Percentiles rank a stretch among this genome's conserved stretches.
phyloP scores from a whole-genome alignment of 2,113 vertebrate species.

The Numida meleagris region DNA sequence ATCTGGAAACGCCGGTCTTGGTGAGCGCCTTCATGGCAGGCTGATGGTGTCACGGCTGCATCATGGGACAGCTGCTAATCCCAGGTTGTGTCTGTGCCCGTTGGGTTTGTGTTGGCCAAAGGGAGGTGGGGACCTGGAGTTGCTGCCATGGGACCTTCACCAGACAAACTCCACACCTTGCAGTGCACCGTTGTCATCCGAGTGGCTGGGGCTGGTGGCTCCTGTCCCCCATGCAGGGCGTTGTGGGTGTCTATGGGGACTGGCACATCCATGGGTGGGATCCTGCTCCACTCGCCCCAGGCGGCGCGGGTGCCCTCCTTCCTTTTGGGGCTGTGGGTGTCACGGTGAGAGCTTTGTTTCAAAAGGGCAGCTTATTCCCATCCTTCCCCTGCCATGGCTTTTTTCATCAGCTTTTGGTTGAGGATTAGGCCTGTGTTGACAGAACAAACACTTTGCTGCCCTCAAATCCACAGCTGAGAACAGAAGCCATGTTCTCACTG shows the following conservation, averaged over 20 bases:
- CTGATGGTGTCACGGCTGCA: neutral
- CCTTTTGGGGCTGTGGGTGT: neutral
- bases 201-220: neutral
- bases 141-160: neutral
- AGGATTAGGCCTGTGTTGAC: slow-evolving; percentile 73
- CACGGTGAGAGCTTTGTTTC: neutral
- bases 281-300: accelerated
- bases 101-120: neutral
- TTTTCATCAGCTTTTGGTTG: slow-evolving; percentile 57
- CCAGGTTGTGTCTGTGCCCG: neutral
- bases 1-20: neutral
- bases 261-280: neutral
- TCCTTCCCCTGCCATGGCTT: slow-evolving; percentile 39
- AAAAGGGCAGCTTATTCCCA: slow-evolving; percentile 71
- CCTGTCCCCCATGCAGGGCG: neutral
- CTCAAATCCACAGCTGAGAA: slow-evolving; percentile 37
- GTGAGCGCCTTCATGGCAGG: neutral
- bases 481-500: neutral
- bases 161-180: neutral
- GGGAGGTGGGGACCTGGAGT: neutral
- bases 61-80: too few relatives aligned
- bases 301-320: neutral
- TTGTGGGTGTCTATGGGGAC: neutral
- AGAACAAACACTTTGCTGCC: slow-evolving; percentile 70
- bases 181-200: neutral